Evolutionary conservation across 2,888 invertebrate species (phyloP).

Genomic region (Hyposoter didymator): DNA sequence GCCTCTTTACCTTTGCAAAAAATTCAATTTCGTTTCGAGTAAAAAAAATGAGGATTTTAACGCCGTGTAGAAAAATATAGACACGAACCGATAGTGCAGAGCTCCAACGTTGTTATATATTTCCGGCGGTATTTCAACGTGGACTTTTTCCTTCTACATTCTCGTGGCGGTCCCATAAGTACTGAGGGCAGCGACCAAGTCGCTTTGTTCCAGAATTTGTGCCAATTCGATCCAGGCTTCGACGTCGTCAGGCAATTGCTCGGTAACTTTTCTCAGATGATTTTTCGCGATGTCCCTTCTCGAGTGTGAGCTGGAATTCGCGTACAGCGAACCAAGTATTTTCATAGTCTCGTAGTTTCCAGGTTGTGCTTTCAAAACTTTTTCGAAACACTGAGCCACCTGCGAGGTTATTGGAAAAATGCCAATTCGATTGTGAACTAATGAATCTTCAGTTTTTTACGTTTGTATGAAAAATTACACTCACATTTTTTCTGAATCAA

Average conservation of each 20-base stretch:
- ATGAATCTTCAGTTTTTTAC: neutral
- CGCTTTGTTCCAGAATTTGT: conserved; percentile 98
- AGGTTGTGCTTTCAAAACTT: conserved; percentile 97
- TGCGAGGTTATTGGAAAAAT: conserved; percentile 78
- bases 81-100: conserved; percentile 89
- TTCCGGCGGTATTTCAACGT: conserved; percentile 98
- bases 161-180: conserved; percentile 97
- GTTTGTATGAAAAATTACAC: conserved; percentile 71
- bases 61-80: neutral
- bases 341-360: conserved; percentile 99
- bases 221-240: conserved; percentile 99
- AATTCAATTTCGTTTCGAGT: too few relatives aligned
- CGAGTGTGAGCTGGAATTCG: conserved; percentile 94
- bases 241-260: conserved; percentile 98
- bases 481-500: conserved; percentile 97
- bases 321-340: conserved; percentile 98
- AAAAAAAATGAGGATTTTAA: too few relatives aligned
- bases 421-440: neutral
- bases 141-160: conserved; percentile 96
- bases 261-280: conserved; percentile 97
- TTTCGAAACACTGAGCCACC: conserved; percentile 99
- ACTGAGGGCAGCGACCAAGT: conserved; percentile 92
- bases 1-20: too few relatives aligned
- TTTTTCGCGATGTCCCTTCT: conserved; percentile 97
- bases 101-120: conserved; percentile 99